Evolutionary conservation across 2,797 vertebrate species (phyloP), one percentile per base, ranked within the genome.

Genomic region (Picus viridis): DNA sequence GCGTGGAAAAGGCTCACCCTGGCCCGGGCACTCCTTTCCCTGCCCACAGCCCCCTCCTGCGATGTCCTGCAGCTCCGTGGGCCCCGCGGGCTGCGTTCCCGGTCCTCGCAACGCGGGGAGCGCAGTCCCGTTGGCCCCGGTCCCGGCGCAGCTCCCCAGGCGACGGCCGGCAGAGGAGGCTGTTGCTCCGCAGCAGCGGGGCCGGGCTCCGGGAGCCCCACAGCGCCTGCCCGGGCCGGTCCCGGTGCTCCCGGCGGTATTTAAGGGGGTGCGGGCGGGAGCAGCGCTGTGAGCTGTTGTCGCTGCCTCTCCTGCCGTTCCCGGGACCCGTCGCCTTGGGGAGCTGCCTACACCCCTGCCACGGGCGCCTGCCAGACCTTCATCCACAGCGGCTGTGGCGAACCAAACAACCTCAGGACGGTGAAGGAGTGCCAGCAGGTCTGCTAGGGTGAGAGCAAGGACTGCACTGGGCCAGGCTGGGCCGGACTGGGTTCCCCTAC

Each of bases 111-210:
- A 34, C 32, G 5, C n/a, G 54, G 72, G 10, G 9, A 30, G 54
- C 27, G 27, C 16, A 10, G 27, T 56, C 29, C 29, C 54, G 29
- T 17, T 30, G 49, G 49, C 23, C 30, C 61, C 1, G 51, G 7
- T 18, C 5, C 43, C 29, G 10, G 32, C 47, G 47, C 79, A 30
- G 83, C 49, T 58, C 32, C 67, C 71, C 86, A 22, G 1, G 1
- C 17, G 13, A 32, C 8, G 27, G 75, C 92, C 94, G 75, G 67
- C 94, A 95, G 94, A 92, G 90, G 94, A 95, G 88, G 90, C 94
- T 95, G 27, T 94, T 94, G 94, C 88, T 84, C 94, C 85, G 85
- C 17, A 23, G 12, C 39, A 92, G 36, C 13, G 19, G 7, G 43
- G 16, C 12, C 27, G 41, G 23, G 41, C 47, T 22, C 12, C 34